phyloP scores from a whole-genome alignment of 1,140 invertebrate genomes.

The Lepidostoma basale region DNA sequence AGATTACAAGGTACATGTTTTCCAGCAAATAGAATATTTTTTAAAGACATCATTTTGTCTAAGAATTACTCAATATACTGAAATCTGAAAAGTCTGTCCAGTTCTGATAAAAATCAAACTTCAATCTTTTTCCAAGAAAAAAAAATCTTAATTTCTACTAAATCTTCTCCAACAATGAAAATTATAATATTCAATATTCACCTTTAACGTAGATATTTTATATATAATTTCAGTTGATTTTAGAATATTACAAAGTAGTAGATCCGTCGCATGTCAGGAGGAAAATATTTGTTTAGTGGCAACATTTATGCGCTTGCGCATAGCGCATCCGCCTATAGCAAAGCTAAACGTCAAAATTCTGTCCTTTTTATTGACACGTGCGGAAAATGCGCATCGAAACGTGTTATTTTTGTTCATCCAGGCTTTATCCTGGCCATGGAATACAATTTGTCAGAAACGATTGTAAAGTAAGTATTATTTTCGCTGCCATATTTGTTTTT shows the following conservation, averaged over 20 bases:
- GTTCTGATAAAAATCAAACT: not conserved
- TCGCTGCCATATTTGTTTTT: not conserved
- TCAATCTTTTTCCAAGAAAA: not conserved
- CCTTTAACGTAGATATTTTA: no score
- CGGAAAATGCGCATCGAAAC: slow-evolving; percentile 83
- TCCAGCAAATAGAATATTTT: slow-evolving; percentile 17
- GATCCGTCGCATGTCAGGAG: no score
- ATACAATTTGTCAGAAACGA: slow-evolving; percentile 87
- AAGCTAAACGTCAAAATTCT: not conserved
- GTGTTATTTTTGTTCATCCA: slow-evolving; percentile 88
- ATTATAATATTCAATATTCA: no score
- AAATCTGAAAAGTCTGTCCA: not conserved
- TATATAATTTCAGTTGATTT: no score
- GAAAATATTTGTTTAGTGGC: no score
- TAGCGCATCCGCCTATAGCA: no score
- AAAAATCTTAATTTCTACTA: not conserved
- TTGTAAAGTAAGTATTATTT: slow-evolving; percentile 80
- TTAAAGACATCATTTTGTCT: slow-evolving; percentile 11
- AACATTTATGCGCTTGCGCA: no score
- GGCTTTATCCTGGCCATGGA: slow-evolving; percentile 85
- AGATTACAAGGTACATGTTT: not conserved
- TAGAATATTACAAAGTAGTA: no score
- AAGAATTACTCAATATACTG: not conserved
- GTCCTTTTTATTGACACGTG: slow-evolving; percentile 20
- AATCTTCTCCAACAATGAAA: no score